Conservation (phyloP, 2,888 invertebrate species). For the Pterobdella sp. region DNA sequence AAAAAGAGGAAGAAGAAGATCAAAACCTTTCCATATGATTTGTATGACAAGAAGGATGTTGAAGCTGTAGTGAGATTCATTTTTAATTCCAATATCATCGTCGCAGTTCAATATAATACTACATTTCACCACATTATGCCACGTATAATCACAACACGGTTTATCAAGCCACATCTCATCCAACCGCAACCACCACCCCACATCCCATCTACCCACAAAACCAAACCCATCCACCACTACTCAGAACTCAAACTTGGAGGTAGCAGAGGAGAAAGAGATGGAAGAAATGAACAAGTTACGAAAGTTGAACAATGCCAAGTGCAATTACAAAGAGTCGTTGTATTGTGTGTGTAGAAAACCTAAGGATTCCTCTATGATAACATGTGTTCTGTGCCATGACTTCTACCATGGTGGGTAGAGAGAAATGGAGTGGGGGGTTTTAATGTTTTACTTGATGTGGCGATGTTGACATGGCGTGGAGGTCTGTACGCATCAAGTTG, state of each 20-base stretch:
- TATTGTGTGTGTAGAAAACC: constrained; percentile 13
- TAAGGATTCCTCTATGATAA: not conserved
- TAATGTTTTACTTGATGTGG: no score
- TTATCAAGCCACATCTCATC: not conserved
- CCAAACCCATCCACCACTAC: no score
- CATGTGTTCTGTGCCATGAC: constrained; percentile 10
- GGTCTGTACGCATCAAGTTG: no score
- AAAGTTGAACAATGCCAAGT: constrained; percentile 12
- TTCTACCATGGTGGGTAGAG: constrained; percentile 19
- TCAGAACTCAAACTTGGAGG: not conserved
- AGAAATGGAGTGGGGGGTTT: not conserved
- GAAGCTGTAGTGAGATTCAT: not conserved
- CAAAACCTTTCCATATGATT: not conserved
- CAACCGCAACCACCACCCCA: constrained; percentile 3
- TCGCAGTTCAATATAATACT: not conserved
- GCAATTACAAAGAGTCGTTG: constrained; percentile 1
- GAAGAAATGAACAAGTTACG: constrained; percentile 5
- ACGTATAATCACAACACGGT: not conserved
- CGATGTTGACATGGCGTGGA: no score
- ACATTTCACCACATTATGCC: not conserved
- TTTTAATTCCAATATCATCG: not conserved
- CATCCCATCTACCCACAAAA: no score
- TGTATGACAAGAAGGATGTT: constrained; percentile 5
- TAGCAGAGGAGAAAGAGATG: constrained; percentile 1
- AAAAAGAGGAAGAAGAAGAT: not conserved